phyloP scores from a whole-genome alignment of 2,113 vertebrate species.

The Dermatemys mawii region DNA sequence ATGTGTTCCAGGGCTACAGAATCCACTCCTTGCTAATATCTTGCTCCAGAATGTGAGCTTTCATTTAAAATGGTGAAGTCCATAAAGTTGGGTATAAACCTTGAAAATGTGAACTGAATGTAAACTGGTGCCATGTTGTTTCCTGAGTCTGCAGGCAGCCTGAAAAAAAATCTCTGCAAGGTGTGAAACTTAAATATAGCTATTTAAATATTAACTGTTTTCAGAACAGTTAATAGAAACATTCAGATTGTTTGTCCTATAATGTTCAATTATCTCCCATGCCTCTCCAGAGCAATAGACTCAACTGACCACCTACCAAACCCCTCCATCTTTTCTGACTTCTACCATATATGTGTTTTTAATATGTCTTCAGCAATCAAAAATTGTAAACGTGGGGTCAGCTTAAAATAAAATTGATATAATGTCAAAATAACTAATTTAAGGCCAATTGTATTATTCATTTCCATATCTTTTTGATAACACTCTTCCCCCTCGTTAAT shows the following conservation, averaged over 20 bases:
- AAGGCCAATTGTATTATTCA: background rate
- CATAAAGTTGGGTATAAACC: background rate
- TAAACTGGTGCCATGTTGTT: background rate
- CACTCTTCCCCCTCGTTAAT: background rate
- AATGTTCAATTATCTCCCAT: background rate
- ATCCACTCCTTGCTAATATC: background rate
- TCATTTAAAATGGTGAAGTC: background rate
- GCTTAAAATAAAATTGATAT: accelerated
- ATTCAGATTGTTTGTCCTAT: background rate
- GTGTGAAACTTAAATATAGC: background rate
- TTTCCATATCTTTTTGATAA: accelerated
- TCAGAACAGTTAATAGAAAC: background rate
- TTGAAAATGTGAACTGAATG: accelerated
- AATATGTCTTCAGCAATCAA: background rate
- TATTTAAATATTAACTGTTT: background rate
- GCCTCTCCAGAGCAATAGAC: background rate
- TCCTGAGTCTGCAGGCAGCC: background rate
- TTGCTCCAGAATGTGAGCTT: background rate
- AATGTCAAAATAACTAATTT: background rate
- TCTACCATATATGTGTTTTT: background rate
- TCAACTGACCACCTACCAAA: background rate
- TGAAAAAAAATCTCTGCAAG: background rate
- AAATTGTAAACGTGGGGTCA: background rate
- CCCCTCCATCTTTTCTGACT: background rate
- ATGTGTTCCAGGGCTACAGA: background rate